Evolutionary conservation across 2,888 invertebrate species (phyloP), one percentile per base, ranked within the genome.

Genomic region (Phrixothrix hirtus): DNA sequence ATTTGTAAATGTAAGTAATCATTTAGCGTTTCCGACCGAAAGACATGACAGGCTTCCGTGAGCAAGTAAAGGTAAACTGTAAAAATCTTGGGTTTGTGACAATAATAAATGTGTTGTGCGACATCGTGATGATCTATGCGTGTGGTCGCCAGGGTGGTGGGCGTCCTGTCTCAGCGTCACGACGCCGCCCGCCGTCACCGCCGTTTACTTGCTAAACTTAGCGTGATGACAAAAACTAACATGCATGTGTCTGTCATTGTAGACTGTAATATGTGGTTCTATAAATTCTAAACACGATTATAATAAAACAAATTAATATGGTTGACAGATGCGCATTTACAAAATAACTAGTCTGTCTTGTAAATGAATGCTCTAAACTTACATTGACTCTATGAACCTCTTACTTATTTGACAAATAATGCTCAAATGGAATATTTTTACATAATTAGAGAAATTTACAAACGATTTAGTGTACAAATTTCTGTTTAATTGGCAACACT

Each of bases 61-160:
- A 43, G 25, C n/a, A 37, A 25, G 44, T 27, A 39, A 39, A 51
- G 51, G 45, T 44, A 37, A 38, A 41, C 27, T 52, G 38, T 38
- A 30, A 41, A 47, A 45, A 48, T 47, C 25, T 39, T 48, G 38
- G 27, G 38, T 46, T 44, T 47, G 29, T 53, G 48, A 54, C 48
- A 48, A 44, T 48, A 54, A 54, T 44, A 34, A 54, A 54, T 54
- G 54, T 43, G 47, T 35, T 27, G 25, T 38, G 41, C 32, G 44
- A 57, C 53, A 36, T 42, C 21, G 43, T 34, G 64, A 66, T 66
- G 67, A 67, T 68, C 63, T 67, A 68, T 66, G 69, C 64, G 69
- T 69, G 69, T 68, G 69, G 69, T 61, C 69, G 60, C 49, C 57
- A 50, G 49, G 53, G 50, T 32, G 50, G 49, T 58, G 52, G 45